Evolutionary conservation across 2,888 invertebrate species (phyloP).

Genomic region (Perdita meconis): DNA sequence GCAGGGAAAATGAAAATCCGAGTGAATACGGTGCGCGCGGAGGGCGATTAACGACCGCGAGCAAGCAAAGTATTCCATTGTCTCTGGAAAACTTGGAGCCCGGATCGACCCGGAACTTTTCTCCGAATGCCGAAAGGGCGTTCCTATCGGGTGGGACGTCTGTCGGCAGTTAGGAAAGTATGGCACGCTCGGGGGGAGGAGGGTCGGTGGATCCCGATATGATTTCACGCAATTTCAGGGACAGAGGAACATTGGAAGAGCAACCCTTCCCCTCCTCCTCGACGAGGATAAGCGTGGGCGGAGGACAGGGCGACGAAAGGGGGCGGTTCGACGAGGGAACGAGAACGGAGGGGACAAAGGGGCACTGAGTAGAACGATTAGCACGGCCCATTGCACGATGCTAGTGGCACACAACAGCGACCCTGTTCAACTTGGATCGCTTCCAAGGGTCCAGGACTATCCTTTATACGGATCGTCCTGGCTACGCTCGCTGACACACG

Average conservation of each 20-base stretch:
- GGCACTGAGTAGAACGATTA: conserved; percentile 80
- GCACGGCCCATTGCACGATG: conserved; percentile 81
- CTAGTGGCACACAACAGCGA: conserved; percentile 77
- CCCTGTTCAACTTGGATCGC: conserved; percentile 81
- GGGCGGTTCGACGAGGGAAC: conserved; percentile 43
- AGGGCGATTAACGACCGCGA: conserved; percentile 67
- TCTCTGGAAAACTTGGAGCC: conserved; percentile 61
- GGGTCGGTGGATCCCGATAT: conserved; percentile 74
- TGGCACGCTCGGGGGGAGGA: conserved; percentile 64
- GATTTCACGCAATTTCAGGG: conserved; percentile 78
- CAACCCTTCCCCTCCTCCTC: too few relatives aligned
- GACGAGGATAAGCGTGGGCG: conserved; percentile 39
- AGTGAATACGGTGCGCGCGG: conserved; percentile 50
- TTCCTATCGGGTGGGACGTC: conserved; percentile 60
- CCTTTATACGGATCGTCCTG: conserved; percentile 72
- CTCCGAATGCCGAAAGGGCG: conserved; percentile 68
- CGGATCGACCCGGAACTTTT: conserved; percentile 65
- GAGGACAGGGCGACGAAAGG: conserved; percentile 44
- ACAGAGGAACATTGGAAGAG: conserved; percentile 65
- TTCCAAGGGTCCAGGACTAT: conserved; percentile 77
- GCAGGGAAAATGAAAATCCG: conserved; percentile 55
- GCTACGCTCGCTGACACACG: conserved; percentile 55
- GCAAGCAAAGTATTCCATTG: conserved; percentile 56
- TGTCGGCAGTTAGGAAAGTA: conserved; percentile 68
- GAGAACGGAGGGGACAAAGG: conserved; percentile 70